Conservation (phyloP, 2,888 invertebrate species). For the Sicus ferrugineus region DNA sequence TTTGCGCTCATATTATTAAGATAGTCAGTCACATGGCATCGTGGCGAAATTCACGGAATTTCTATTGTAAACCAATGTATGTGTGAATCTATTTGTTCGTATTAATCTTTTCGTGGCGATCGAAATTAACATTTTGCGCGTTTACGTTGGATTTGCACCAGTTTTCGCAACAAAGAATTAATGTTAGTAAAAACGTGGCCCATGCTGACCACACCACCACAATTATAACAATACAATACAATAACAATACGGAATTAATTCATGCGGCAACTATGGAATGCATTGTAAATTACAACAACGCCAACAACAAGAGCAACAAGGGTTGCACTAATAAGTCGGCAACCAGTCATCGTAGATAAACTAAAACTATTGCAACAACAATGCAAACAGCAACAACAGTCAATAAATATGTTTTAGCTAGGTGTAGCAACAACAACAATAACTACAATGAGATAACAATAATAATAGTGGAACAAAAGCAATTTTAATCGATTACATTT, state of each 20-base stretch:
- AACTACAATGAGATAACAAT: neutral
- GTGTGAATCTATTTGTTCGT: too few relatives aligned
- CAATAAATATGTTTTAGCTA: constrained; percentile 28
- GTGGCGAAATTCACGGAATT: too few relatives aligned
- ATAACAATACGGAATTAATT: neutral
- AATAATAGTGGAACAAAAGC: neutral
- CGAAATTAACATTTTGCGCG: too few relatives aligned
- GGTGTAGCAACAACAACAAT: constrained; percentile 2
- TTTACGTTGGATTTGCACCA: too few relatives aligned
- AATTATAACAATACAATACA: neutral
- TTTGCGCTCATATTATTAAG: too few relatives aligned
- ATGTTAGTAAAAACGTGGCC: too few relatives aligned
- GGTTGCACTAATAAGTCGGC: constrained; percentile 1
- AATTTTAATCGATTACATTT: constrained; percentile 15
- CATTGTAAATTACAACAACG: neutral
- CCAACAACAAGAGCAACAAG: constrained; percentile 6
- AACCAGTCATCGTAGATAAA: constrained; percentile 10
- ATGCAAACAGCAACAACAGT: neutral
- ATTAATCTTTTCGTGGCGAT: too few relatives aligned
- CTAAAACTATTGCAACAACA: constrained; percentile 8
- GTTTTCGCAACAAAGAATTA: neutral
- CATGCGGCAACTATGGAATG: constrained; percentile 1
- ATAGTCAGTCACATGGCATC: too few relatives aligned
- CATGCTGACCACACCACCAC: too few relatives aligned
- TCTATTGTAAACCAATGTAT: too few relatives aligned